Evolutionary conservation across 2,888 invertebrate species (phyloP).

Genomic region (Cheiracanthium punctorium): DNA sequence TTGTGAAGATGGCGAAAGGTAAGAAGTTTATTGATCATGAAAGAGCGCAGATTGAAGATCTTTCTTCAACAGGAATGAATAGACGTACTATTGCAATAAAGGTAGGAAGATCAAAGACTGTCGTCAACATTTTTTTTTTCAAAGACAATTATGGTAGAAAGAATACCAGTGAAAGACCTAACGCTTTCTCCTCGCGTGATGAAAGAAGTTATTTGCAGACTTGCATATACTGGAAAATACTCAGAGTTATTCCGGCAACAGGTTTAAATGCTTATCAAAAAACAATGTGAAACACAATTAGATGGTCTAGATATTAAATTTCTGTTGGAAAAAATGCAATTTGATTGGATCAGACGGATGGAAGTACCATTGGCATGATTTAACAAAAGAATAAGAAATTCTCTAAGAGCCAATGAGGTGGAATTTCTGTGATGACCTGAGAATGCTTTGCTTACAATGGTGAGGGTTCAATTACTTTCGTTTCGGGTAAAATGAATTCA

Average conservation of each 20-base stretch:
- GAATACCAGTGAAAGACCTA: neutral
- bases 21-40: neutral
- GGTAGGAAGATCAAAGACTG: neutral
- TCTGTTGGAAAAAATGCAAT: neutral
- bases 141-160: neutral
- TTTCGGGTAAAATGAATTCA: neutral
- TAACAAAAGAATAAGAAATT: conserved; percentile 1
- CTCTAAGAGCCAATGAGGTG: neutral
- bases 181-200: neutral
- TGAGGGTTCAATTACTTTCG: neutral
- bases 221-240: neutral
- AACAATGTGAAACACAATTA: neutral
- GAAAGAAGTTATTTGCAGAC: neutral
- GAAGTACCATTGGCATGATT: conserved; percentile 19
- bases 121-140: neutral
- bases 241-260: neutral
- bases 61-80: conserved; percentile 1
- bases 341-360: conserved; percentile 4
- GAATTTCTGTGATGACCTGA: neutral
- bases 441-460: neutral
- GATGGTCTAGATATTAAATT: neutral
- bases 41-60: neutral
- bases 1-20: neutral
- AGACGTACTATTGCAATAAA: conserved; percentile 1
- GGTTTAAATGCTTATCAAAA: neutral